phyloP scores from a whole-genome alignment of 2,888 invertebrate genomes.

The Eupithecia exiguata region DNA sequence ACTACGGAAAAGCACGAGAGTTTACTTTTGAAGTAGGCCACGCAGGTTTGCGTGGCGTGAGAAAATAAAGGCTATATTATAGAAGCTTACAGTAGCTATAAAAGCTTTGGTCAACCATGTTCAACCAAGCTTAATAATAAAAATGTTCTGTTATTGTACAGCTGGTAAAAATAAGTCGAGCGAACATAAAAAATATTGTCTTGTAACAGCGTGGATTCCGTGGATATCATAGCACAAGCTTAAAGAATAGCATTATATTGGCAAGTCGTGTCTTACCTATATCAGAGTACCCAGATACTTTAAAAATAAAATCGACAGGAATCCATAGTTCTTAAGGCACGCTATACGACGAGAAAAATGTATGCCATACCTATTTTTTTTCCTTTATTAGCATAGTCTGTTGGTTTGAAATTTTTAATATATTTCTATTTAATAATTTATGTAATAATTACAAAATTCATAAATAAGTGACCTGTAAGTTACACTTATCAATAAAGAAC shows the following conservation, averaged over 20 bases:
- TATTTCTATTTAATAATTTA: no score
- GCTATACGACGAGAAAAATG: background rate
- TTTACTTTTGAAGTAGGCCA: constrained; percentile 56
- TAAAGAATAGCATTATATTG: background rate
- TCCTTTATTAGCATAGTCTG: background rate
- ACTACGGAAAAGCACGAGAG: constrained; percentile 61
- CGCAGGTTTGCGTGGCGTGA: constrained; percentile 67
- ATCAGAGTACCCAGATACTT: background rate
- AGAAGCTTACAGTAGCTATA: constrained; percentile 31
- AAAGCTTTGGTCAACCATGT: constrained; percentile 38
- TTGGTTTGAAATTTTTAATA: background rate
- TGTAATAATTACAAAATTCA: no score
- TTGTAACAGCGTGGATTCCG: background rate
- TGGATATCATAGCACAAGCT: background rate
- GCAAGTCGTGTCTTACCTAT: background rate
- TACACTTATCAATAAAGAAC: no score
- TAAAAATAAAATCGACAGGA: background rate
- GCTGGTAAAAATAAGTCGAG: background rate
- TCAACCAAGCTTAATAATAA: constrained; percentile 2
- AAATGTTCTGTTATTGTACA: background rate
- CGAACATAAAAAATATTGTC: background rate
- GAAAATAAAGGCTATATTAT: constrained; percentile 38
- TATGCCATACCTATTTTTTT: background rate
- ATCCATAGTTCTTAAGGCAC: background rate
- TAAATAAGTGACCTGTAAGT: no score